These are phyloP conservation scores for Tachuris rubrigastra DNA, from an alignment of 2,113 vertebrate species.

Conservation along the genomic window DNA sequence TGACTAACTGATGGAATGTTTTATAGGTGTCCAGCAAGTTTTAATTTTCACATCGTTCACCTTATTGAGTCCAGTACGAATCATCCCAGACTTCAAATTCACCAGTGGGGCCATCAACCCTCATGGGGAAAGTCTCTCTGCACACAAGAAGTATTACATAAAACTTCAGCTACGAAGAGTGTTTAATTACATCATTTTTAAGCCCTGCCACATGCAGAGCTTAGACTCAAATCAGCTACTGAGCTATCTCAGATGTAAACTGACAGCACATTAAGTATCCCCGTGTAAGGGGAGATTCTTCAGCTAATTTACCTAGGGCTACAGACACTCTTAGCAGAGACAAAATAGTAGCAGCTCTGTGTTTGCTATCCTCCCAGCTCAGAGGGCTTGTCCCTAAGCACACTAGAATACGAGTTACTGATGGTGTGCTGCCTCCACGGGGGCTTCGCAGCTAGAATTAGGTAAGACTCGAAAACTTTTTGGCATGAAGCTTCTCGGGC, in stretches of 20 bases:
- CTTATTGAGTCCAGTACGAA: background rate
- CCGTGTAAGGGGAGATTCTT: background rate
- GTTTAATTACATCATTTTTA: background rate
- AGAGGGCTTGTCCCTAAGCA: background rate
- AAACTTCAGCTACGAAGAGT: background rate
- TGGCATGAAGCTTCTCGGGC: background rate
- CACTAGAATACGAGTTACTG: background rate
- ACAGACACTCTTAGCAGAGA: background rate
- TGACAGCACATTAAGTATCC: background rate
- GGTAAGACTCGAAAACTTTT: constrained; percentile 11
- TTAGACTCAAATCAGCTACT: background rate
- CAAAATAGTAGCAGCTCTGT: background rate
- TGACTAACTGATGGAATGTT: background rate
- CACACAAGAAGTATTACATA: background rate
- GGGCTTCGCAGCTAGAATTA: background rate
- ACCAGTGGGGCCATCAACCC: background rate
- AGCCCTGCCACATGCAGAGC: background rate
- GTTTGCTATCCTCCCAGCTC: background rate
- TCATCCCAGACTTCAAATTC: background rate
- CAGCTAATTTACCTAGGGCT: background rate
- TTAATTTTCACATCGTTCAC: background rate
- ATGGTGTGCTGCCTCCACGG: background rate
- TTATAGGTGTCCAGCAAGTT: background rate
- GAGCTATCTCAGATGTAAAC: background rate
- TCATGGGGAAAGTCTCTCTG: background rate